A percentile compares a stretch with the other conserved stretches of the same genome.
Evolutionary conservation across 2,888 invertebrate species (phyloP).

Genomic region (Helobdella robusta): DNA sequence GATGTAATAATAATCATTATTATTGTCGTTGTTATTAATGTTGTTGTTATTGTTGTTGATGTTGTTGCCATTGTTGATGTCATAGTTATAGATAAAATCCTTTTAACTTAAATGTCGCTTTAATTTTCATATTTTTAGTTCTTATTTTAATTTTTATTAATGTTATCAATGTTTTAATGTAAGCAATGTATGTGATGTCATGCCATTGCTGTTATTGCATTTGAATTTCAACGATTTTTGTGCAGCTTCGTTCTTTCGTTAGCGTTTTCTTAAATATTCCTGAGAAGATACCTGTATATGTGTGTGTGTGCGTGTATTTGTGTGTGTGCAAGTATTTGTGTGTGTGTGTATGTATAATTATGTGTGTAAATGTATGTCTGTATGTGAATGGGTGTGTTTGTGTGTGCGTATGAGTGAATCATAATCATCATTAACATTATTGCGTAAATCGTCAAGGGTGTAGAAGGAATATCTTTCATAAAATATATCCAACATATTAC

Average conservation of each 20-base stretch:
- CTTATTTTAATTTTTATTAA: not conserved
- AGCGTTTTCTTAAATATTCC: too few species aligned
- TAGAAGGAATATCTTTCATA: too few species aligned
- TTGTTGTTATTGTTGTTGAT: constrained; percentile 9
- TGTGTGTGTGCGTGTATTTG: not conserved
- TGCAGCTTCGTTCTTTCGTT: too few species aligned
- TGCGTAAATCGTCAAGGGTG: too few species aligned
- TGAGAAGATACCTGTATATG: not conserved
- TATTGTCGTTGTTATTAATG: not conserved
- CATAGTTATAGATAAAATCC: too few species aligned
- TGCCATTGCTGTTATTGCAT: not conserved
- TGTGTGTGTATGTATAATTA: not conserved
- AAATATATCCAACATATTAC: too few species aligned
- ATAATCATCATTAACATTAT: constrained; percentile 8
- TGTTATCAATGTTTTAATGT: not conserved
- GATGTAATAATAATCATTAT: not conserved
- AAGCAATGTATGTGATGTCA: not conserved
- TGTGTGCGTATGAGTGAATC: too few species aligned
- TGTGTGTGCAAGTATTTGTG: not conserved
- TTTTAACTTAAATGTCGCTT: too few species aligned
- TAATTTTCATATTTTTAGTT: not conserved
- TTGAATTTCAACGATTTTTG: not conserved
- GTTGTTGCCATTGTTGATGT: constrained; percentile 5
- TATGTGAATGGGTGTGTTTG: not conserved
- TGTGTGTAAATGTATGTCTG: not conserved